These are phyloP conservation scores for Callyntrura guangdongensis DNA, from an alignment of 2,888 invertebrate genomes.

Conservation along the genomic window DNA sequence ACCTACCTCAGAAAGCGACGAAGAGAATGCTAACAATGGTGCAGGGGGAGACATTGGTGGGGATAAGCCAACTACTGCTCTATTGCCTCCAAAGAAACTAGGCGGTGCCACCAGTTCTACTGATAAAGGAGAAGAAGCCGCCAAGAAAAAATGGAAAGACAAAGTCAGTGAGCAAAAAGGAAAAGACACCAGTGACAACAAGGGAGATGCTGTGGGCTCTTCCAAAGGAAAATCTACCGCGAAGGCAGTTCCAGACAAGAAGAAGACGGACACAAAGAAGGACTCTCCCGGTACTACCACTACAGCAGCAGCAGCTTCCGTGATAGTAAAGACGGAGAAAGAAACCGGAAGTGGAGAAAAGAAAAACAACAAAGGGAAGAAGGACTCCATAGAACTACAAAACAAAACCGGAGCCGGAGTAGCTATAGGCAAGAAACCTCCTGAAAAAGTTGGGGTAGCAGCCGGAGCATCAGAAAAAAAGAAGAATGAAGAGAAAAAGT, in stretches of 20 bases:
- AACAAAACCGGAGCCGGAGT: conserved; percentile 1
- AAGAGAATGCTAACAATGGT: conserved; percentile 58
- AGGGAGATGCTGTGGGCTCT: neutral
- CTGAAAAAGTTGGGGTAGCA: neutral
- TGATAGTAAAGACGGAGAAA: conserved; percentile 61
- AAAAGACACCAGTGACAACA: conserved; percentile 3
- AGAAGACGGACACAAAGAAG: conserved; percentile 45
- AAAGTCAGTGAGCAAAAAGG: conserved; percentile 28
- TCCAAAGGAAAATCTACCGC: conserved; percentile 26
- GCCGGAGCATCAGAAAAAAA: neutral
- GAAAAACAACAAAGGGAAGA: conserved; percentile 57
- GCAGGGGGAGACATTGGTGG: conserved; percentile 46
- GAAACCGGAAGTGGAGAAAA: conserved; percentile 63
- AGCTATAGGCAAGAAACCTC: neutral
- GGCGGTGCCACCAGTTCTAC: neutral
- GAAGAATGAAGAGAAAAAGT: conserved; percentile 8
- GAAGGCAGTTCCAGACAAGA: conserved; percentile 5
- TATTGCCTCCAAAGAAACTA: conserved; percentile 51
- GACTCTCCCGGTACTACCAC: neutral
- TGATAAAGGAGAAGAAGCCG: neutral
- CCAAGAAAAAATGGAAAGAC: conserved; percentile 8
- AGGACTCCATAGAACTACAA: conserved; percentile 28
- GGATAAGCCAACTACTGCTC: conserved; percentile 68
- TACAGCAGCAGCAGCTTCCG: conserved; percentile 5
- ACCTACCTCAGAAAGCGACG: conserved; percentile 28